Conservation (phyloP, 1,140 invertebrate species). For the Papilio glaucus region DNA sequence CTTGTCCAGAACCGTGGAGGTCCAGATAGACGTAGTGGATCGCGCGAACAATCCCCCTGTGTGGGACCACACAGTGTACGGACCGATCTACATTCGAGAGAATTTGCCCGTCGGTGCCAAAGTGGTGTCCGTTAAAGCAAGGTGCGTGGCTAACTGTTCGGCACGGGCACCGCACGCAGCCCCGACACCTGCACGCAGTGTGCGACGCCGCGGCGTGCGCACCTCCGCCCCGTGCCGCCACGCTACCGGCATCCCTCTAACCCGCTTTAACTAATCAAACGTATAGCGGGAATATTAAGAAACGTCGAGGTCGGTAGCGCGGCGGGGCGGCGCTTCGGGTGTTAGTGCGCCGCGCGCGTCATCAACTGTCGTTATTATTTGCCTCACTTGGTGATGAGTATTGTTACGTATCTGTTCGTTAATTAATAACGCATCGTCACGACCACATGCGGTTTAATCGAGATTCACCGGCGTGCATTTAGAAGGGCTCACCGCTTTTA, state of each 20-base stretch:
- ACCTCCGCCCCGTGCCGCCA: slow-evolving; percentile 5
- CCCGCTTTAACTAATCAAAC: background rate
- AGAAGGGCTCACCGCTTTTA: slow-evolving; percentile 77
- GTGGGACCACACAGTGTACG: slow-evolving; percentile 97
- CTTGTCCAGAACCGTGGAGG: slow-evolving; percentile 96
- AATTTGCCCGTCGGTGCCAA: slow-evolving; percentile 97
- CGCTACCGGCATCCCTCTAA: background rate
- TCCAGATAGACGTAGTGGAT: slow-evolving; percentile 98
- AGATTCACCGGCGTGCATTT: slow-evolving; percentile 75
- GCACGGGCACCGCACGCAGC: slow-evolving; percentile 85
- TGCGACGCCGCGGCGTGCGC: slow-evolving; percentile 62
- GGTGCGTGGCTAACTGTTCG: slow-evolving; percentile 87
- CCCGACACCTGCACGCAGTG: slow-evolving; percentile 81
- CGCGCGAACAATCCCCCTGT: slow-evolving; percentile 98
- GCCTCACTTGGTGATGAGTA: slow-evolving; percentile 74
- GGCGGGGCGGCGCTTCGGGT: slow-evolving; percentile 35
- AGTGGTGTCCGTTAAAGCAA: slow-evolving; percentile 98
- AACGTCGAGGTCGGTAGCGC: slow-evolving; percentile 42
- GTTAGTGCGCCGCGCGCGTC: slow-evolving; percentile 55
- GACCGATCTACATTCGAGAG: slow-evolving; percentile 98
- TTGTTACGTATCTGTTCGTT: slow-evolving; percentile 65
- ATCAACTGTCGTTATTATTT: slow-evolving; percentile 65
- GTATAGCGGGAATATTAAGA: background rate
- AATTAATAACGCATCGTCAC: slow-evolving; percentile 69
- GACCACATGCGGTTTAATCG: slow-evolving; percentile 60